Conservation (phyloP, 2,797 vertebrate genomes). For the Pipistrellus kuhlii region DNA sequence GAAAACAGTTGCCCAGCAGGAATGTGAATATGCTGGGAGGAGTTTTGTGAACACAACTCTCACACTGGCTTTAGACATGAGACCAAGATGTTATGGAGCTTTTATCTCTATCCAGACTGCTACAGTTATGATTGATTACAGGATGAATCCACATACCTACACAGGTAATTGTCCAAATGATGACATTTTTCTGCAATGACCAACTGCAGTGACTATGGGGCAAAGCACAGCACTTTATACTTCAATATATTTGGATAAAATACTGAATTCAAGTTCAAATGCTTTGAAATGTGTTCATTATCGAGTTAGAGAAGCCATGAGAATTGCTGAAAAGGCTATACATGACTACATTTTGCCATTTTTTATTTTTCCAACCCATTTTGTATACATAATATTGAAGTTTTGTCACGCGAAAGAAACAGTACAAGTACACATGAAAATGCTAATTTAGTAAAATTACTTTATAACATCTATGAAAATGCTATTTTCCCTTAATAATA, state of each 20-base stretch:
- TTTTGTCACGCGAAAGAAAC: conserved; percentile 92
- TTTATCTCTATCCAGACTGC: conserved; percentile 96
- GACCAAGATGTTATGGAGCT: conserved; percentile 93
- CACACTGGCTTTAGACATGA: conserved; percentile 89
- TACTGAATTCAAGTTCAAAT: conserved; percentile 92
- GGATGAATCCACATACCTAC: conserved; percentile 89
- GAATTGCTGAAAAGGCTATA: conserved; percentile 91
- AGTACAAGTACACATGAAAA: not conserved
- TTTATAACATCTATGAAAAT: conserved; percentile 25
- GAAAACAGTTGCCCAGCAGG: conserved; percentile 90
- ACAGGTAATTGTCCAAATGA: conserved; percentile 92
- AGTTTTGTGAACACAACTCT: conserved; percentile 93
- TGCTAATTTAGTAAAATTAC: not conserved
- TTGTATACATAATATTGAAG: conserved; percentile 93
- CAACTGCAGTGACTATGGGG: conserved; percentile 94
- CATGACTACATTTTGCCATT: conserved; percentile 91
- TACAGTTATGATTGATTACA: conserved; percentile 93
- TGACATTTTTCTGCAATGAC: conserved; percentile 91
- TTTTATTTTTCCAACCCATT: conserved; percentile 94
- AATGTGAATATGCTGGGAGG: conserved; percentile 92
- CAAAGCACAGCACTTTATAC: conserved; percentile 93
- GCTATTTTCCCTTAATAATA: conserved; percentile 17
- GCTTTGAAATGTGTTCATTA: conserved; percentile 94
- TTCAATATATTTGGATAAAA: conserved; percentile 93
- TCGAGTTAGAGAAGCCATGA: conserved; percentile 93